phyloP scores from a whole-genome alignment of 2,113 vertebrate species.

The Mus spicilegus region DNA sequence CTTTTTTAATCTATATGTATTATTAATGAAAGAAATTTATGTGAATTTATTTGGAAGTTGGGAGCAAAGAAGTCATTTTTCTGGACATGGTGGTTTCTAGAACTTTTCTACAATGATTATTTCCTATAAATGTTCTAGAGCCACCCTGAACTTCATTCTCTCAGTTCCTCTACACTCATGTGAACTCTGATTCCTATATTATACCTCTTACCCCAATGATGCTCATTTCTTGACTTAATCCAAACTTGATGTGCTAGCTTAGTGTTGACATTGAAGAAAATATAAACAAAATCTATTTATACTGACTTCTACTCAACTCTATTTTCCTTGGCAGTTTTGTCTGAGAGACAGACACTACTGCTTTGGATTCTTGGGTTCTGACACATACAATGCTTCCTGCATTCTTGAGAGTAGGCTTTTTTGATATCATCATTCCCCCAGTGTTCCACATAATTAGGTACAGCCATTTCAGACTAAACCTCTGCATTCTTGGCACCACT shows the following conservation, averaged over 20 bases:
- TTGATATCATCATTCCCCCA: conserved; percentile 22
- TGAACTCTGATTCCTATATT: background rate
- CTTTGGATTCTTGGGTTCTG: conserved; percentile 37
- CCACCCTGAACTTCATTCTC: background rate
- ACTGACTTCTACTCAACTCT: background rate
- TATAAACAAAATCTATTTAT: conserved; percentile 35
- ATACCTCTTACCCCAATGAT: conserved; percentile 3
- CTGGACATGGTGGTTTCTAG: background rate
- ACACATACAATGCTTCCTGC: conserved; percentile 44
- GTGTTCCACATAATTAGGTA: conserved; percentile 22
- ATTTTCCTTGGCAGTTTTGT: conserved; percentile 34
- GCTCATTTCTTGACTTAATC: background rate
- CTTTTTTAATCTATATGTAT: background rate
- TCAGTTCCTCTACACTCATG: background rate
- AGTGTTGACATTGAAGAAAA: background rate
- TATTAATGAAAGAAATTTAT: background rate
- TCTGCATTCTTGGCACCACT: conserved; percentile 47
- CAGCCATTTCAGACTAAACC: conserved; percentile 13
- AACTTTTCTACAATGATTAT: background rate
- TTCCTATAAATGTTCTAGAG: background rate
- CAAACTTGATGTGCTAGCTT: background rate
- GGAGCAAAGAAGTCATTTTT: background rate
- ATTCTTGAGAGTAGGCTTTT: conserved; percentile 32
- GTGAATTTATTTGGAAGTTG: background rate
- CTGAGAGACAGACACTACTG: conserved; percentile 28